Conservation (phyloP, 2,888 invertebrate species). For the Dastarcus helophoroides region DNA sequence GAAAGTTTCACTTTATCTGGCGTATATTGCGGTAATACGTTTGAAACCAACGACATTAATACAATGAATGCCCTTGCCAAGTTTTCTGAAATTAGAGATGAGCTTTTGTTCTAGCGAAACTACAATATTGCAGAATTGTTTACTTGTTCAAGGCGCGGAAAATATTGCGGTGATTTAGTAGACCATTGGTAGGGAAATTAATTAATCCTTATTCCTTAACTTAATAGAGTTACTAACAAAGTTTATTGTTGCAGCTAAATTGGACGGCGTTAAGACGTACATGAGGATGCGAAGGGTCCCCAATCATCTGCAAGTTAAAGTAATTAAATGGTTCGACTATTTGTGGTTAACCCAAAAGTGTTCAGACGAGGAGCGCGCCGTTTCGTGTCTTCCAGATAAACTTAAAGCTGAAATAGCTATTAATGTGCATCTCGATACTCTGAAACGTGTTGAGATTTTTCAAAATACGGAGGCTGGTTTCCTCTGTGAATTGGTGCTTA, state of each 20-base stretch:
- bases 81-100: too few relatives aligned
- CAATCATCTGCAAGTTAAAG: slow-evolving; percentile 89
- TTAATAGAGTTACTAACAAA: background rate
- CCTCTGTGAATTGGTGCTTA: slow-evolving; percentile 90
- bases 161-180: too few relatives aligned
- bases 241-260: slow-evolving; percentile 67
- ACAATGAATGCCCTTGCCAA: too few relatives aligned
- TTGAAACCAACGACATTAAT: too few relatives aligned
- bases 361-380: slow-evolving; percentile 92
- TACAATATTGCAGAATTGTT: too few relatives aligned
- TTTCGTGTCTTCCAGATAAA: slow-evolving; percentile 92
- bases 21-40: too few relatives aligned
- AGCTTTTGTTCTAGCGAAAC: too few relatives aligned
- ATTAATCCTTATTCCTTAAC: too few relatives aligned
- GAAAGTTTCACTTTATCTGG: too few relatives aligned
- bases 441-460: slow-evolving; percentile 96
- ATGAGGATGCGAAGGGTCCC: slow-evolving; percentile 96
- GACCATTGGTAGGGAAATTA: too few relatives aligned
- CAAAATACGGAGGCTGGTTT: slow-evolving; percentile 99
- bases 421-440: slow-evolving; percentile 95
- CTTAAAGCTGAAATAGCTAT: slow-evolving; percentile 98
- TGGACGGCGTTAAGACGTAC: slow-evolving; percentile 97
- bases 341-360: slow-evolving; percentile 98
- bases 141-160: too few relatives aligned
- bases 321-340: slow-evolving; percentile 99